Evolutionary conservation across 2,797 vertebrate genomes (phyloP).

Genomic region (Notolabrus celidotus): DNA sequence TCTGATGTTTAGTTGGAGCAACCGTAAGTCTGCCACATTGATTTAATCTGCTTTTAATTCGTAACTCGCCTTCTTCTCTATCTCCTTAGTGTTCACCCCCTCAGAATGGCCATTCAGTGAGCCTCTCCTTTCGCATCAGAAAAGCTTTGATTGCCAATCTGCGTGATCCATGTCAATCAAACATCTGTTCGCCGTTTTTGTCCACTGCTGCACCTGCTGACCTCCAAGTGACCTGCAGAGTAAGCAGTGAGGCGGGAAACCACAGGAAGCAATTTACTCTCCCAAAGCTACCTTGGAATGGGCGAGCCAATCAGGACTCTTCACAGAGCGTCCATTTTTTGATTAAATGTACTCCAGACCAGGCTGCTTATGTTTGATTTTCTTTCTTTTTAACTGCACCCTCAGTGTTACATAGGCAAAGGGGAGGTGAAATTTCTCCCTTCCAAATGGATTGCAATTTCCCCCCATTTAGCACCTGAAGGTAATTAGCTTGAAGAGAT

Average conservation of each 20-base stretch:
- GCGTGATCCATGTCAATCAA: constrained; percentile 89
- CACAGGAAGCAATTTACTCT: constrained; percentile 79
- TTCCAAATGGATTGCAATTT: constrained; percentile 99
- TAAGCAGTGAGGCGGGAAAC: constrained; percentile 81
- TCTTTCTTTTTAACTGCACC: constrained; percentile 88
- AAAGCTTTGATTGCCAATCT: constrained; percentile 86
- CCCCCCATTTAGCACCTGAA: constrained; percentile 99
- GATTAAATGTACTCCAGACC: constrained; percentile 72
- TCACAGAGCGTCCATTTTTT: constrained; percentile 72
- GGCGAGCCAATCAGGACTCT: constrained; percentile 67
- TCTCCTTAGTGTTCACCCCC: constrained; percentile 77
- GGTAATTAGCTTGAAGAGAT: constrained; percentile 99
- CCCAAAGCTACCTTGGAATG: constrained; percentile 76
- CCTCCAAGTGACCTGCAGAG: constrained; percentile 86
- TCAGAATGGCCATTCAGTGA: constrained; percentile 75
- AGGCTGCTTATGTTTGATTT: constrained; percentile 80
- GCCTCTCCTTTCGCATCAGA: constrained; percentile 81
- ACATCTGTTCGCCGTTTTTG: constrained; percentile 86
- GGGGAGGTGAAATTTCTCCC: constrained; percentile 98
- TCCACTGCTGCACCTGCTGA: constrained; percentile 87
- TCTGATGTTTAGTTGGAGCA: constrained; percentile 72
- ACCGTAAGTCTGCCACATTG: constrained; percentile 55
- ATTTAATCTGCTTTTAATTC: constrained; percentile 76
- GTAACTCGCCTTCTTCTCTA: constrained; percentile 76
- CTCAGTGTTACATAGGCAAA: constrained; percentile 93